These are phyloP conservation scores for Neosilurus hyrtlii DNA, from an alignment of 2,797 vertebrate species.

Conservation along the genomic window DNA sequence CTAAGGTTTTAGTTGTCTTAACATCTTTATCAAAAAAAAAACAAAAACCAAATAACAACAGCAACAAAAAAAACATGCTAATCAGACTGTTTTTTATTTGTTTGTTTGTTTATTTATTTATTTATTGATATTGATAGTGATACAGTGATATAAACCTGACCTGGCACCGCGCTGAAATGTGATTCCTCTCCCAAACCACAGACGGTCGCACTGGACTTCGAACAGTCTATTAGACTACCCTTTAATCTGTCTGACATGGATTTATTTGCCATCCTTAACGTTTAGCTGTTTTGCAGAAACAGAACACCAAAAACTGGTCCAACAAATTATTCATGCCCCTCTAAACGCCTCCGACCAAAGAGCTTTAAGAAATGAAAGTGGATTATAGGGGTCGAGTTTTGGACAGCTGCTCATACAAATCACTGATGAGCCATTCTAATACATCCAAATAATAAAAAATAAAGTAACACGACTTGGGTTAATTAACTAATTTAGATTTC, in stretches of 20 bases:
- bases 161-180: not conserved
- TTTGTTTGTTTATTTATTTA: too few species aligned
- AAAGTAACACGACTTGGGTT: not conserved
- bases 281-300: slow-evolving; percentile 3
- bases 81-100: too few species aligned
- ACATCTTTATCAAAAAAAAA: too few species aligned
- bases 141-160: slow-evolving; percentile 1
- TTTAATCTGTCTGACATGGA: slow-evolving; percentile 5
- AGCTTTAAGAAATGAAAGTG: not conserved
- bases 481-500: not conserved
- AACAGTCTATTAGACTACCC: not conserved
- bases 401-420: not conserved
- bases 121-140: too few species aligned
- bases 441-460: not conserved
- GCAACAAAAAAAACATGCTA: too few species aligned
- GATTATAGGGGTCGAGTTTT: not conserved
- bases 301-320: slow-evolving; percentile 5
- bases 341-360: not conserved
- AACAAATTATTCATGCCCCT: slow-evolving; percentile 26
- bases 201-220: not conserved
- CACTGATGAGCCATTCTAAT: not conserved
- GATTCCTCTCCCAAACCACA: not conserved
- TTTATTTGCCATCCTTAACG: not conserved
- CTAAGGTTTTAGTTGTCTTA: too few species aligned
- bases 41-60: too few species aligned